Evolutionary conservation across 2,888 invertebrate genomes (phyloP).

Genomic region (Laspeyria flexula): DNA sequence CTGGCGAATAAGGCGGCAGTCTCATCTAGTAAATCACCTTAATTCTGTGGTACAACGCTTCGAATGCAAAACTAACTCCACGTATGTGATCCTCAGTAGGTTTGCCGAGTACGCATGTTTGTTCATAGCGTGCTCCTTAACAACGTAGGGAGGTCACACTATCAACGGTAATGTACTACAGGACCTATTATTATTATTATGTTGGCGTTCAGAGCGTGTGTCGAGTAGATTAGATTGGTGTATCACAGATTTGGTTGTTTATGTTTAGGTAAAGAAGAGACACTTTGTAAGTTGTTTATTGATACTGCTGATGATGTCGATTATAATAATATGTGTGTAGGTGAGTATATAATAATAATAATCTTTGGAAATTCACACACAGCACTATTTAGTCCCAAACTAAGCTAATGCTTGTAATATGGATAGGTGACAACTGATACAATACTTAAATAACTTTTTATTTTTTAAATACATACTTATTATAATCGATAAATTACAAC

Average conservation of each 20-base stretch:
- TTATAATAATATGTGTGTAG: no score
- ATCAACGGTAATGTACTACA: conserved; percentile 27
- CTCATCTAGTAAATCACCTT: conserved; percentile 17
- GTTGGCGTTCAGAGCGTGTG: conserved; percentile 16
- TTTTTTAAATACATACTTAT: no score
- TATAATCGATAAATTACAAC: no score
- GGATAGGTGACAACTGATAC: no score
- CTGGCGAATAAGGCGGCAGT: no score
- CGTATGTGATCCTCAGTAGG: conserved; percentile 46
- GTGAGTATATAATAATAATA: no score
- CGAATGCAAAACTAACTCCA: conserved; percentile 55
- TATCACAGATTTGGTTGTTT: conserved; percentile 6
- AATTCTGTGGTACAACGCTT: conserved; percentile 29
- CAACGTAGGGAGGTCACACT: conserved; percentile 36
- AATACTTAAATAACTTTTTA: no score
- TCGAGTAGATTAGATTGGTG: conserved; percentile 16
- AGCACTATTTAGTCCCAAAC: no score
- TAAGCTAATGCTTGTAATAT: no score
- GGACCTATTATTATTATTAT: conserved; percentile 17
- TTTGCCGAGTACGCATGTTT: conserved; percentile 51
- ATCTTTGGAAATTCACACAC: no score
- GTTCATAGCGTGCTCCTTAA: conserved; percentile 51
- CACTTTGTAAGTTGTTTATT: background rate
- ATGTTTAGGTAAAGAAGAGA: background rate
- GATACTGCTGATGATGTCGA: background rate